Base-by-base conservation (phyloP, 1,140 invertebrate genomes). In the Sinella curviseta region DNA sequence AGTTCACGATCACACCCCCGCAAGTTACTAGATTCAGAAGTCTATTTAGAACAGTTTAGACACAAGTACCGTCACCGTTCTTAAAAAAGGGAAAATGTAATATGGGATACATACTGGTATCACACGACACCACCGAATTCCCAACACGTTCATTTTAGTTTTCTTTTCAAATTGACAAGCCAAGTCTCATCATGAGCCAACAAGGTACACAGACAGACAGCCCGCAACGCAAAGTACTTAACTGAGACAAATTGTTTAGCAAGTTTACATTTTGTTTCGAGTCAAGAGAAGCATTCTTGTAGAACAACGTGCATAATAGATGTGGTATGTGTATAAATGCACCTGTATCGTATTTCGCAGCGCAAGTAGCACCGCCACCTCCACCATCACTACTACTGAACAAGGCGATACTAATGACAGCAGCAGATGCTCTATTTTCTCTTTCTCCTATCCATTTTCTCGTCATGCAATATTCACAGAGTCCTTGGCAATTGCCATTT, bases 61-160 rank as follows among this genome's bases (percentile, higher is more conserved):
- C n/a, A n/a, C n/a, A n/a, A n/a, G n/a, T n/a, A n/a, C n/a, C n/a
- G n/a, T n/a, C n/a, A n/a, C n/a, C n/a, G n/a, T n/a, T n/a, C n/a
- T n/a, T n/a, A n/a, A n/a, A n/a, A n/a, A n/a, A n/a, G n/a, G n/a
- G n/a, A n/a, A n/a, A n/a, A n/a, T n/a, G n/a, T n/a, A n/a, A n/a
- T n/a, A n/a, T n/a, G n/a, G n/a, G n/a, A n/a, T n/a, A n/a, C n/a
- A n/a, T n/a, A n/a, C n/a, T n/a, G n/a, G 31, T 14, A 70, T 70
- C 65, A 70, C 65, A 70, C 65, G 65, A 70, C 65, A 70, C 65
- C 65, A 70, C 65, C 65, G 65, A 70, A 70, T 70, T 70, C 65
- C 65, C 65, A 70, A 33, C 65, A 70, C 65, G 65, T 70, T 70
- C 31, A 70, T 70, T 70, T 70, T 70, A 17, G 3, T 70, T 70